Conservation (phyloP, 2,888 invertebrate species). For the Agrochola macilenta region DNA sequence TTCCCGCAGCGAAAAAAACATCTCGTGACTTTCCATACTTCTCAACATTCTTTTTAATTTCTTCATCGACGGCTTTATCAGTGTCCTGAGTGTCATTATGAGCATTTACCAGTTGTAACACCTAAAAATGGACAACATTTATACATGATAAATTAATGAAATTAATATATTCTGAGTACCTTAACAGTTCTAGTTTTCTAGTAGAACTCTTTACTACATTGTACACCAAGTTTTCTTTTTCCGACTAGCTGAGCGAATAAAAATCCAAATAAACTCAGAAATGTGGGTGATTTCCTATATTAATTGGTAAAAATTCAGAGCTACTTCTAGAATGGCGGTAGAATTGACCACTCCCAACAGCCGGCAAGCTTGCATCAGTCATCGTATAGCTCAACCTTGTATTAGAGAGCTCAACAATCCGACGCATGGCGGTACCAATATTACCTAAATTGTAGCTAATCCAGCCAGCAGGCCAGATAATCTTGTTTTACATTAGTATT, state of each 20-base stretch:
- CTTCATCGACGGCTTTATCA: neutral
- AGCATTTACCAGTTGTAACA: neutral
- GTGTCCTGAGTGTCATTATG: neutral
- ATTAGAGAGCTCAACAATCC: neutral
- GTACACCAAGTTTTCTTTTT: neutral
- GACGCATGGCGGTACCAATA: neutral
- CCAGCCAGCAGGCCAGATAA: neutral
- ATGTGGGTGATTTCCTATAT: neutral
- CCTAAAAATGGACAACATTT: neutral
- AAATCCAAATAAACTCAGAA: neutral
- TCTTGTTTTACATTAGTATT: too few relatives aligned
- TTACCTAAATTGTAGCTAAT: neutral
- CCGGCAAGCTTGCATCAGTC: neutral
- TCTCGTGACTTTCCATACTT: rapidly evolving
- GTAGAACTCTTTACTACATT: neutral
- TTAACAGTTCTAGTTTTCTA: too few relatives aligned
- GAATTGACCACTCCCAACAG: neutral
- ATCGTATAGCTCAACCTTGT: too few relatives aligned
- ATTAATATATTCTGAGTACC: neutral
- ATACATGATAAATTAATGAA: neutral
- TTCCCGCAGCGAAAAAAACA: neutral
- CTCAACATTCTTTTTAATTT: neutral
- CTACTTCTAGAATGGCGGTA: neutral
- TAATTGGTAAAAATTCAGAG: neutral
- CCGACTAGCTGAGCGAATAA: neutral